Conservation (phyloP, 2,797 vertebrate species). For the Somateria mollissima region DNA sequence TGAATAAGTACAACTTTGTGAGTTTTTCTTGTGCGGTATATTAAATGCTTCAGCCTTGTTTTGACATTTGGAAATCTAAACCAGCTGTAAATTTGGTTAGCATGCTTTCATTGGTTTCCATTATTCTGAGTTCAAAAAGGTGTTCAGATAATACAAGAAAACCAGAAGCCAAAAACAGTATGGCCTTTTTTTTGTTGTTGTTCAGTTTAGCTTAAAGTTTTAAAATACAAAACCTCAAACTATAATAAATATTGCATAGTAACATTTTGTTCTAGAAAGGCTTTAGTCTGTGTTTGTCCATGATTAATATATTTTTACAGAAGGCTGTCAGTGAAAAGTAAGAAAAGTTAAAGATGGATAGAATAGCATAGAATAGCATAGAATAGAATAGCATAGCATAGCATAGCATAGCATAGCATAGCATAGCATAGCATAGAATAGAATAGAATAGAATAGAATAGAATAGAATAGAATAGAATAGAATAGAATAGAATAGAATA, state of each 20-base stretch:
- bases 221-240: neutral
- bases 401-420: neutral
- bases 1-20: neutral
- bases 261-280: neutral
- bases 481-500: too few species aligned
- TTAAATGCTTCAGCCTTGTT: neutral
- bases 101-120: neutral
- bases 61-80: neutral
- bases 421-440: too few species aligned
- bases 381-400: too few species aligned
- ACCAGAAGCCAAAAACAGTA: neutral
- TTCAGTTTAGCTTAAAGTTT: neutral
- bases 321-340: neutral
- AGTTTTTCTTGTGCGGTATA: neutral
- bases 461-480: too few species aligned
- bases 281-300: neutral
- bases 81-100: neutral
- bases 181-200: neutral
- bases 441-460: too few species aligned
- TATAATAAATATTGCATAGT: neutral
- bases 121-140: neutral
- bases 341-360: neutral
- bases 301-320: neutral
- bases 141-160: neutral
- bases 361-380: too few species aligned